Percentiles rank a stretch among this genome's conserved stretches.
Evolutionary conservation across 2,797 vertebrate genomes (phyloP).

Genomic region (Prionace glauca): DNA sequence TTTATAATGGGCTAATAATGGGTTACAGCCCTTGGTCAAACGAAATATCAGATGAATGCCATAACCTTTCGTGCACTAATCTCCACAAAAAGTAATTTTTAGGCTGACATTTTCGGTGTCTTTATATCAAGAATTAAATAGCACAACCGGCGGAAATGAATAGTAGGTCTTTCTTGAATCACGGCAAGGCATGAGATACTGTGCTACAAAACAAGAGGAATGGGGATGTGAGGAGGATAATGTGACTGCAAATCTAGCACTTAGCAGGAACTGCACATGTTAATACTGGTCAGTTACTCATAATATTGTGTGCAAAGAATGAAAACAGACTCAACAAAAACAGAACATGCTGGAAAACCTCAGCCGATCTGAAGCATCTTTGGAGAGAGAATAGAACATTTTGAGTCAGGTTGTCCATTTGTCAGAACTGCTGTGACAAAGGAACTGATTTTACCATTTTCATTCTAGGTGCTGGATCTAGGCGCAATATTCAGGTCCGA

Average conservation of each 20-base stretch:
- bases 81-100: neutral
- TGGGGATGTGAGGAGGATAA: too few species aligned
- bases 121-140: neutral
- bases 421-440: too few species aligned
- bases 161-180: neutral
- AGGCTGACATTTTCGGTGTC: neutral
- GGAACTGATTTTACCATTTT: too few species aligned
- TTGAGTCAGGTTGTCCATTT: too few species aligned
- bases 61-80: neutral
- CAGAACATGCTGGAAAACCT: too few species aligned
- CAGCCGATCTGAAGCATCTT: too few species aligned
- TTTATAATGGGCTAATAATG: neutral
- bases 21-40: neutral
- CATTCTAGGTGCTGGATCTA: too few species aligned
- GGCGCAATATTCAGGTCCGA: too few species aligned
- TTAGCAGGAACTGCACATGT: neutral
- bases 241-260: neutral
- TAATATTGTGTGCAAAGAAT: neutral
- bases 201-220: neutral
- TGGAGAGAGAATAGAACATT: too few species aligned
- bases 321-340: too few species aligned
- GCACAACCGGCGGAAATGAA: neutral
- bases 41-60: neutral
- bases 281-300: neutral
- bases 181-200: neutral